Evolutionary conservation across 1,140 invertebrate genomes (phyloP).

Genomic region (Papilio helenus): DNA sequence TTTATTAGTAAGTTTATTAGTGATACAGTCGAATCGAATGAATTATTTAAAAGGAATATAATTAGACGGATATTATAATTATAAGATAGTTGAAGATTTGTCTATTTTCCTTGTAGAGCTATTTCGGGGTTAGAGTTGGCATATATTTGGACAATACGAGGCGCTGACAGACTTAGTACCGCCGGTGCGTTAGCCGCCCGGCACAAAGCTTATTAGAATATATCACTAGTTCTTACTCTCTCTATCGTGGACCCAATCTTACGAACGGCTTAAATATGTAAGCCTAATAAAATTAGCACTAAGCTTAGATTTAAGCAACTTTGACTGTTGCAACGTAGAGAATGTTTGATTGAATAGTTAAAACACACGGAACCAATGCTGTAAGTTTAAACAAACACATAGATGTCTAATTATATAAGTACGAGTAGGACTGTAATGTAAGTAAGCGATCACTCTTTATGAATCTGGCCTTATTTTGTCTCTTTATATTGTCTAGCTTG

Average conservation of each 20-base stretch:
- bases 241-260: constrained; percentile 60
- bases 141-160: constrained; percentile 68
- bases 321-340: constrained; percentile 63
- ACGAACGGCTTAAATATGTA: constrained; percentile 60
- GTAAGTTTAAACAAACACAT: constrained; percentile 61
- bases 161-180: constrained; percentile 47
- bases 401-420: constrained; percentile 69
- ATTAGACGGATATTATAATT: constrained; percentile 48
- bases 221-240: constrained; percentile 63
- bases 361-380: constrained; percentile 73
- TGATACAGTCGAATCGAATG: constrained; percentile 64
- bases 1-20: constrained; percentile 58
- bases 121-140: constrained; percentile 63
- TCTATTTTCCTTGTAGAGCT: constrained; percentile 77
- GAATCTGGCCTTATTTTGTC: constrained; percentile 67
- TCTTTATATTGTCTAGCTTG: constrained; percentile 61
- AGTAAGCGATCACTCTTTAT: constrained; percentile 58
- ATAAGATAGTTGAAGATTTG: constrained; percentile 61
- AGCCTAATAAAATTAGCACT: constrained; percentile 65
- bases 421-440: constrained; percentile 55
- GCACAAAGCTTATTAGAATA: constrained; percentile 51
- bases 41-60: constrained; percentile 52
- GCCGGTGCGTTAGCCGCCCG: constrained; percentile 16
- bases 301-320: constrained; percentile 61
- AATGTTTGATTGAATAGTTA: constrained; percentile 53